phyloP scores from a whole-genome alignment of 2,797 vertebrate genomes.

The Malurus leucopterus region DNA sequence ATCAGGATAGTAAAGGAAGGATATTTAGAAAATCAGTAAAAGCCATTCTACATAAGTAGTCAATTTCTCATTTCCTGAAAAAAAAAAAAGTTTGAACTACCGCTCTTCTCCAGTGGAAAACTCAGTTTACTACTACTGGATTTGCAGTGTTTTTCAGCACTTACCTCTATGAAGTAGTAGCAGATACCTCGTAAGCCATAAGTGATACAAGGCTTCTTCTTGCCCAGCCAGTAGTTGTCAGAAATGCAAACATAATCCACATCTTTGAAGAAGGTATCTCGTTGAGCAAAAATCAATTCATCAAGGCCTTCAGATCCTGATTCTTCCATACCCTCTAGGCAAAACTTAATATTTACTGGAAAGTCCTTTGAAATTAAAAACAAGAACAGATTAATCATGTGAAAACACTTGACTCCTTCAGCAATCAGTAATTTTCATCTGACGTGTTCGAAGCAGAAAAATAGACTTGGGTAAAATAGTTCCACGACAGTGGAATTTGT shows the following conservation, averaged over 20 bases:
- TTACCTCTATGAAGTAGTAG: constrained; percentile 90
- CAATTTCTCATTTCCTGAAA: background rate
- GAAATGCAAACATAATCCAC: constrained; percentile 97
- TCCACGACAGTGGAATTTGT: background rate
- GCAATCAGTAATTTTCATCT: background rate
- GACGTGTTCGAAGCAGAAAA: background rate
- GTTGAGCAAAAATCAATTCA: constrained; percentile 84
- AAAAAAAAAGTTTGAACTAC: background rate
- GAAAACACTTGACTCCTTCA: background rate
- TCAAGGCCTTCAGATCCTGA: constrained; percentile 94
- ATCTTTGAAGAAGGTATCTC: constrained; percentile 87
- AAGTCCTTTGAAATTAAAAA: constrained; percentile 76
- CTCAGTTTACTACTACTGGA: background rate
- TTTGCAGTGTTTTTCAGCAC: background rate
- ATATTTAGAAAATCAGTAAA: background rate
- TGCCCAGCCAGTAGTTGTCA: constrained; percentile 98
- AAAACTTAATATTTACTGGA: constrained; percentile 95
- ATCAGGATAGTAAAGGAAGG: background rate
- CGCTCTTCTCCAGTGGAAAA: background rate
- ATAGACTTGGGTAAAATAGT: background rate
- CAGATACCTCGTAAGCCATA: constrained; percentile 94
- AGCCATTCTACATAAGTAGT: background rate
- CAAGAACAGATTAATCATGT: background rate
- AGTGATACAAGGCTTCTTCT: constrained; percentile 94
- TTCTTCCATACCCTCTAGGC: constrained; percentile 97